Percentiles rank a stretch among this genome's conserved stretches.
phyloP scores from a whole-genome alignment of 2,888 invertebrate genomes.

The Leucophenga montana region DNA sequence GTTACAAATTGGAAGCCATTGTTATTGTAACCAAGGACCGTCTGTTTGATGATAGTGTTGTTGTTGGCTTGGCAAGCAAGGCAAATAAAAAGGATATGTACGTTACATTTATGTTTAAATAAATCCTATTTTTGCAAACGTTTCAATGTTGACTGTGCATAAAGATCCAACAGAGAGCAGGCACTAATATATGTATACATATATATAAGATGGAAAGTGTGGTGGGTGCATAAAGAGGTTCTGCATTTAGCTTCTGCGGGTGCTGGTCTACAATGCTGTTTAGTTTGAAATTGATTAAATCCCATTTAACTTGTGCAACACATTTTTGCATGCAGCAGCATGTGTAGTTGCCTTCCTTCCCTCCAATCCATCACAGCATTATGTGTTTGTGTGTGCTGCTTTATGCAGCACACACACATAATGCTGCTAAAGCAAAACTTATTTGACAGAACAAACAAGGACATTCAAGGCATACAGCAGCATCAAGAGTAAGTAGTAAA shows the following conservation, averaged over 20 bases:
- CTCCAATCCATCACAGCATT: too few relatives aligned
- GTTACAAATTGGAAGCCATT: slow-evolving; percentile 20
- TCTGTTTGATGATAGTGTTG: neutral
- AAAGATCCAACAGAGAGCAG: neutral
- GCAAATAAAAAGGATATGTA: slow-evolving; percentile 26
- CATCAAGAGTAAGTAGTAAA: too few relatives aligned
- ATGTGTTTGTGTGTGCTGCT: too few relatives aligned
- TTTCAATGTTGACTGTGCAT: neutral
- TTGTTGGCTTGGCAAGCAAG: slow-evolving; percentile 12
- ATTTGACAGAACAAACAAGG: slow-evolving; percentile 27
- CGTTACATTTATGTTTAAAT: slow-evolving; percentile 25
- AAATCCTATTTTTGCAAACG: slow-evolving; percentile 16
- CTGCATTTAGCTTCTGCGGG: neutral
- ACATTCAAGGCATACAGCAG: slow-evolving; percentile 13
- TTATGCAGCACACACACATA: neutral
- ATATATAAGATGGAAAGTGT: too few relatives aligned
- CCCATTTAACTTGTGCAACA: slow-evolving; percentile 25
- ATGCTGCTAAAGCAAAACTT: neutral
- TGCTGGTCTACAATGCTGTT: neutral
- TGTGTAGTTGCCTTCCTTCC: neutral
- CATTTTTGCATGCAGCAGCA: slow-evolving; percentile 15
- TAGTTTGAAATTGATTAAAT: slow-evolving; percentile 22
- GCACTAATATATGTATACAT: too few relatives aligned
- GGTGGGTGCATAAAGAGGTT: neutral
- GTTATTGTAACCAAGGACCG: neutral